Conservation (phyloP, 2,797 vertebrate genomes). For the Silurus lanzhouensis region DNA sequence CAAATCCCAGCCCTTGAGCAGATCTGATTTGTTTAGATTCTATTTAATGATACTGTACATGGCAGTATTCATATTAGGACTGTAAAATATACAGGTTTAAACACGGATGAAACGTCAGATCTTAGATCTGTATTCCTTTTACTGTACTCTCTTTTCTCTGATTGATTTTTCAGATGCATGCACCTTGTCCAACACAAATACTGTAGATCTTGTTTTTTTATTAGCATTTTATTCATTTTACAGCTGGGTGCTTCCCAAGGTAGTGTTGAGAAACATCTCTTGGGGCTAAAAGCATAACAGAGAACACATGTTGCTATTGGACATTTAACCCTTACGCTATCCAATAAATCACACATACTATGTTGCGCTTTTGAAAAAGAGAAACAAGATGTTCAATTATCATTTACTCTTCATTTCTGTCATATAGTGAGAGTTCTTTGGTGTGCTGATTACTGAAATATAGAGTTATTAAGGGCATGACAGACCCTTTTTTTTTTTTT, state of each 20-base stretch:
- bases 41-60: too few relatives aligned
- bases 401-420: not conserved
- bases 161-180: slow-evolving; percentile 40
- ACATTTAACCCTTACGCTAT: slow-evolving; percentile 7
- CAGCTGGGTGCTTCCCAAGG: slow-evolving; percentile 33
- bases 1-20: too few relatives aligned
- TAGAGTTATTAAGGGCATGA: not conserved
- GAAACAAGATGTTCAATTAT: not conserved
- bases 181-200: slow-evolving; percentile 35
- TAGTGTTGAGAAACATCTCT: slow-evolving; percentile 32
- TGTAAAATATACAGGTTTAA: not conserved
- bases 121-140: not conserved
- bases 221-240: slow-evolving; percentile 42
- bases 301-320: not conserved
- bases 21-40: too few relatives aligned
- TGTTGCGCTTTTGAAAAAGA: not conserved
- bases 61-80: not conserved
- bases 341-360: not conserved
- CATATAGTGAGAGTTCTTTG: not conserved
- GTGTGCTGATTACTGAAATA: not conserved
- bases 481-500: not conserved
- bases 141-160: slow-evolving; percentile 7
- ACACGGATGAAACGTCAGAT: not conserved
- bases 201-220: slow-evolving; percentile 25
- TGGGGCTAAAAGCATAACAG: not conserved